phyloP scores from a whole-genome alignment of 2,797 vertebrate species.

The Eidolon dupreanum region DNA sequence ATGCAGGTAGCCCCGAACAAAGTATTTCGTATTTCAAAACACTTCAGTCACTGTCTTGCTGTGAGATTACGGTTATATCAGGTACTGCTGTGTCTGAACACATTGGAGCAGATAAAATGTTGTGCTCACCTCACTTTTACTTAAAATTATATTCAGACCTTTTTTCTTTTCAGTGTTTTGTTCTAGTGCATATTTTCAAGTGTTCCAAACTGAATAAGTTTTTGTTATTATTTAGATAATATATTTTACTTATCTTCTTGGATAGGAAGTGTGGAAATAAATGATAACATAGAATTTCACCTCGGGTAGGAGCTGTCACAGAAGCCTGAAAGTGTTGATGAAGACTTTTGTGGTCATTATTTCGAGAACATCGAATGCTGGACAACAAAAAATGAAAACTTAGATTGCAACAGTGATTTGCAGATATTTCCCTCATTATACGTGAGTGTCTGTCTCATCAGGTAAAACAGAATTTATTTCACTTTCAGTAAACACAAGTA shows the following conservation, averaged over 20 bases:
- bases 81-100: background rate
- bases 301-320: slow-evolving; percentile 88
- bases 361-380: slow-evolving; percentile 81
- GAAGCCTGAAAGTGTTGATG: slow-evolving; percentile 76
- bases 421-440: slow-evolving; percentile 86
- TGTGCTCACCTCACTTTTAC: background rate
- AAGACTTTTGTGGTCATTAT: slow-evolving; percentile 70
- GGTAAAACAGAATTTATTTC: background rate
- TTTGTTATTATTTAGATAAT: slow-evolving; percentile 34
- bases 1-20: background rate
- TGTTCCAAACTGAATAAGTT: slow-evolving; percentile 46
- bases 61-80: background rate
- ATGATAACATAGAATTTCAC: slow-evolving; percentile 64
- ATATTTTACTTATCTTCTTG: slow-evolving; percentile 43
- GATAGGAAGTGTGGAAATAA: slow-evolving; percentile 42
- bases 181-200: slow-evolving; percentile 34
- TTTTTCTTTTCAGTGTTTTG: slow-evolving; percentile 34
- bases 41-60: background rate
- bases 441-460: slow-evolving; percentile 81
- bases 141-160: slow-evolving; percentile 2
- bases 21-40: background rate
- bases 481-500: background rate
- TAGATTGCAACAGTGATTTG: slow-evolving; percentile 84
- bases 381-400: slow-evolving; percentile 83
- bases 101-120: background rate